These are phyloP conservation scores for Limnephilus marmoratus DNA, from an alignment of 2,888 invertebrate species.

Conservation along the genomic window DNA sequence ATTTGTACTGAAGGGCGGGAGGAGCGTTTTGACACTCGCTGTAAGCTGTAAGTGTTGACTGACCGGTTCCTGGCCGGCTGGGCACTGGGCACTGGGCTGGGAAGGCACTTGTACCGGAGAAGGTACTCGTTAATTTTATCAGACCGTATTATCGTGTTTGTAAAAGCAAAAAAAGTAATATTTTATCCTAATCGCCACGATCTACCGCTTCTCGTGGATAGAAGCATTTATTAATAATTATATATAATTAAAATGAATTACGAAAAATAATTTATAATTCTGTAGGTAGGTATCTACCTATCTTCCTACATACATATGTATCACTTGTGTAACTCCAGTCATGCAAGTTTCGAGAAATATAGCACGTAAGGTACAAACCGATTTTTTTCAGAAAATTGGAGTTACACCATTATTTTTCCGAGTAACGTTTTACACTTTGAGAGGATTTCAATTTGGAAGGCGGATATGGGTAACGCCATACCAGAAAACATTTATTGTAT, in stretches of 20 bases:
- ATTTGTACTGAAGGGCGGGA: not conserved
- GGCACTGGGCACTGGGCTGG: too few relatives aligned
- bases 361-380: too few relatives aligned
- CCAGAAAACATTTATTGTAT: too few relatives aligned
- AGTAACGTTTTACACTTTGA: too few relatives aligned
- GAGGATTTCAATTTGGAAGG: too few relatives aligned
- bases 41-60: not conserved
- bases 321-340: too few relatives aligned
- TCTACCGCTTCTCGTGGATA: conserved; percentile 11
- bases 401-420: too few relatives aligned
- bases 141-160: conserved; percentile 36
- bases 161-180: conserved; percentile 14
- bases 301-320: not conserved
- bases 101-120: too few relatives aligned
- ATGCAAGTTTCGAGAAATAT: too few relatives aligned
- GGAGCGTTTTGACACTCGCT: conserved; percentile 12
- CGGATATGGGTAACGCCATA: too few relatives aligned
- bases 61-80: not conserved
- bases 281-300: not conserved
- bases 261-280: not conserved
- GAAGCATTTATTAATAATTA: conserved; percentile 2
- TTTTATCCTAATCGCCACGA: conserved; percentile 22
- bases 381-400: too few relatives aligned
- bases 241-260: conserved; percentile 15
- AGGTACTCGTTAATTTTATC: conserved; percentile 26